Base-by-base conservation (phyloP, 2,888 invertebrate genomes). In the Cartodere bifasciata region DNA sequence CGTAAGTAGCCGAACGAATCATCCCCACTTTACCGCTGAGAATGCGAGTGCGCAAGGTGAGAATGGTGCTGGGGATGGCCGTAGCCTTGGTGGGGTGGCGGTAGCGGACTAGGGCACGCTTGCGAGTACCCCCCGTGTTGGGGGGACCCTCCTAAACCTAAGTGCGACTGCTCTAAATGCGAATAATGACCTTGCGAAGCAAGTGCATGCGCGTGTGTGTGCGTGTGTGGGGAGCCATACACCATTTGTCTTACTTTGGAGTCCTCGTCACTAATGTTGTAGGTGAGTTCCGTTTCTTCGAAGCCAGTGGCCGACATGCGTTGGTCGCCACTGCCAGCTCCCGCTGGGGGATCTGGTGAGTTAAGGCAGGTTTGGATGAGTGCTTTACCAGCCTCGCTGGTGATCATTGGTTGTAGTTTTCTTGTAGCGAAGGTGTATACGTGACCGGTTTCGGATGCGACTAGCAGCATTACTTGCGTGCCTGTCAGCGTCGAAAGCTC, bases 341-440 rank as follows among this genome's bases (percentile, higher is more conserved):
- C 67, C 45, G 64, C 78, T 37, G 78, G 83, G 39, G 88, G 90
- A 63, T 94, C 94, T 25, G 94, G 95, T 28, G 92, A 90, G 65
- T 95, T 95, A 40, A 98, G 76, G 64, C 98, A 98, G 47, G 94
- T 95, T 68, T 98, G 97, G 54, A 98, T 98, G 47, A 98, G 71
- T 43, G 92, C 85, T 63, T 98, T 97, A 46, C 97, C 97, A 36
- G 86, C 84, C 59, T 87, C 86, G 46, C 94, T 94, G 27, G 94
- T 95, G 62, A 99, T 97, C 95, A 98, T 98, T 45, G 98, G 98
- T 64, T 95, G 94, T 31, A 99, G 73, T 62, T 94, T 94, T 47
- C 94, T 76, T 46, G 98, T 98, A 41, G 98, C 97, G 67, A 97
- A 98, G 40, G 98, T 98, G 68, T 98, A 99, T 53, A 99, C 98